phyloP scores from a whole-genome alignment of 2,888 invertebrate species.

The Anorthoa munda region DNA sequence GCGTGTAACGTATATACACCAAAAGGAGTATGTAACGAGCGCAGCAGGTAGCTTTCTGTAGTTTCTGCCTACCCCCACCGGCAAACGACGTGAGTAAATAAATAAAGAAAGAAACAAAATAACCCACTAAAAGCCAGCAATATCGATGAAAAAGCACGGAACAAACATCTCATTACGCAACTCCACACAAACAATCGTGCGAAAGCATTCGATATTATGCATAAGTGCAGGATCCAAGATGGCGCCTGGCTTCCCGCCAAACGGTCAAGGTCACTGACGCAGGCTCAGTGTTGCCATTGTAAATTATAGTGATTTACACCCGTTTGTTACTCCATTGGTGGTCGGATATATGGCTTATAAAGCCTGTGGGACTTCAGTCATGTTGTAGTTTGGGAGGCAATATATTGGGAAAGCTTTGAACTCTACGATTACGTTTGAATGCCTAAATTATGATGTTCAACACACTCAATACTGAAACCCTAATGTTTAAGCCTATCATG shows the following conservation, averaged over 20 bases:
- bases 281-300: conserved; percentile 55
- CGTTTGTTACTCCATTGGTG: conserved; percentile 53
- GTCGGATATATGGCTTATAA: conserved; percentile 44
- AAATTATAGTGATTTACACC: conserved; percentile 66
- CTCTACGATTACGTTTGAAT: background rate
- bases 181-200: conserved; percentile 37
- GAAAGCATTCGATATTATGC: conserved; percentile 47
- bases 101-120: background rate
- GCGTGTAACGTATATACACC: no score
- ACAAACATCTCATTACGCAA: conserved; percentile 45
- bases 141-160: background rate
- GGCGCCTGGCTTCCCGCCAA: conserved; percentile 66
- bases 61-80: no score
- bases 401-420: conserved; percentile 37
- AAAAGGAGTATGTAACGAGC: no score
- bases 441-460: conserved; percentile 2
- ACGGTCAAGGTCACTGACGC: conserved; percentile 69
- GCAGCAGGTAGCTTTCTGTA: no score
- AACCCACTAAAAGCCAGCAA: background rate
- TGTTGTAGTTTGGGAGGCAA: conserved; percentile 21
- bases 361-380: conserved; percentile 45
- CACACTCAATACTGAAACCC: conserved; percentile 11
- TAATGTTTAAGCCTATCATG: background rate
- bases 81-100: background rate
- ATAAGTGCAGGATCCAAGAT: conserved; percentile 54